A percentile compares a stretch with the other conserved stretches of the same genome.
Conservation (phyloP, 1,140 invertebrate genomes). For the Nephila pilipes region DNA sequence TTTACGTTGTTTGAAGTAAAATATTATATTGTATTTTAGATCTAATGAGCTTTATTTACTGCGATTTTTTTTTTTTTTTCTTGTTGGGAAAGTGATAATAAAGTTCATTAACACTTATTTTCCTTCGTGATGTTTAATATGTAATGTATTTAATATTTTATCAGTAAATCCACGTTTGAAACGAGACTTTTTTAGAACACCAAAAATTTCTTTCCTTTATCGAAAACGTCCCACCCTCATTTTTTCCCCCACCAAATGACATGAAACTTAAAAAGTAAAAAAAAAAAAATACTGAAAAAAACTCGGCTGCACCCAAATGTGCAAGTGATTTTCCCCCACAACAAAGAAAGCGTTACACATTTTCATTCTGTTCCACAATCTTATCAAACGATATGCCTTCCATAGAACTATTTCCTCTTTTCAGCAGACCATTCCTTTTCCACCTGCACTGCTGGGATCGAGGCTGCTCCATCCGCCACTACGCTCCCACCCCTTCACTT, state of each 20-base stretch:
- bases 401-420: background rate
- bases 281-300: background rate
- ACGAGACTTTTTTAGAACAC: too few species aligned
- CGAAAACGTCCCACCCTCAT: background rate
- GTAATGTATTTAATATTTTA: too few species aligned
- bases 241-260: background rate
- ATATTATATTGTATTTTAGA: too few species aligned
- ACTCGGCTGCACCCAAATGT: background rate
- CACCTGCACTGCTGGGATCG: constrained; percentile 73
- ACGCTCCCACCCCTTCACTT: constrained; percentile 12
- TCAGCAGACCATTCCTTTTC: constrained; percentile 54
- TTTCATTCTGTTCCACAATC: constrained; percentile 30
- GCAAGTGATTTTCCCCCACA: background rate
- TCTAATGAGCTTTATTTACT: too few species aligned
- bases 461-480: constrained; percentile 50
- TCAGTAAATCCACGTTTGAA: too few species aligned
- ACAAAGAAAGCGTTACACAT: background rate
- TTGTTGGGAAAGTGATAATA: too few species aligned
- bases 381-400: constrained; percentile 29
- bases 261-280: background rate
- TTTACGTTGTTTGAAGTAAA: too few species aligned
- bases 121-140: too few species aligned
- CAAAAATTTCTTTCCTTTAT: background rate
- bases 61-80: too few species aligned
- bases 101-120: too few species aligned